phyloP scores from a whole-genome alignment of 2,888 invertebrate species.

The Pandemis heparana region DNA sequence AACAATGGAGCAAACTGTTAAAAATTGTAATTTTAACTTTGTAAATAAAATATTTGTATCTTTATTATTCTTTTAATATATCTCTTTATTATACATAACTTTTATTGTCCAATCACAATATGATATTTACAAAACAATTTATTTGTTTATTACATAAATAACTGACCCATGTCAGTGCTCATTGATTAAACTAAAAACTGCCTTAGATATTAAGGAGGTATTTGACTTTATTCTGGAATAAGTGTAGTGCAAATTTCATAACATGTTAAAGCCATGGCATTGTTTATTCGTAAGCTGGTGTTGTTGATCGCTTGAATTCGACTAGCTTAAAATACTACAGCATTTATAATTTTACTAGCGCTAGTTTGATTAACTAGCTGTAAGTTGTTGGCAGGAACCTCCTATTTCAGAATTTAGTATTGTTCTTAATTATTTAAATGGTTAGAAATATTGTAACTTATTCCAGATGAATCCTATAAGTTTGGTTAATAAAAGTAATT shows the following conservation, averaged over 20 bases:
- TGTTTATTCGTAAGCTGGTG: neutral
- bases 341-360: neutral
- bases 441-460: neutral
- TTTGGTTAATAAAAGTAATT: neutral
- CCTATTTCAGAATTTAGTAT: neutral
- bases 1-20: neutral
- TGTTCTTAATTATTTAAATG: neutral
- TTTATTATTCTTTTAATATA: constrained; percentile 34
- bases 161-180: neutral
- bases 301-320: neutral
- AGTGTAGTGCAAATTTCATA: too few species aligned
- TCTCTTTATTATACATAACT: constrained; percentile 26
- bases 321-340: neutral
- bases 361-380: neutral
- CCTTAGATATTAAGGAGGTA: neutral
- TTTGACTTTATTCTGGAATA: neutral
- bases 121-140: constrained; percentile 34
- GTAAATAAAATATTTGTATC: constrained; percentile 32
- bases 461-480: neutral
- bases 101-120: constrained; percentile 23
- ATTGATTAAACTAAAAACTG: neutral
- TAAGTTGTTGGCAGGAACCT: neutral
- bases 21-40: neutral
- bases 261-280: too few species aligned
- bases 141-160: neutral